These are phyloP conservation scores for Holotrichia oblita DNA, from an alignment of 1,140 invertebrate species.

Conservation along the genomic window DNA sequence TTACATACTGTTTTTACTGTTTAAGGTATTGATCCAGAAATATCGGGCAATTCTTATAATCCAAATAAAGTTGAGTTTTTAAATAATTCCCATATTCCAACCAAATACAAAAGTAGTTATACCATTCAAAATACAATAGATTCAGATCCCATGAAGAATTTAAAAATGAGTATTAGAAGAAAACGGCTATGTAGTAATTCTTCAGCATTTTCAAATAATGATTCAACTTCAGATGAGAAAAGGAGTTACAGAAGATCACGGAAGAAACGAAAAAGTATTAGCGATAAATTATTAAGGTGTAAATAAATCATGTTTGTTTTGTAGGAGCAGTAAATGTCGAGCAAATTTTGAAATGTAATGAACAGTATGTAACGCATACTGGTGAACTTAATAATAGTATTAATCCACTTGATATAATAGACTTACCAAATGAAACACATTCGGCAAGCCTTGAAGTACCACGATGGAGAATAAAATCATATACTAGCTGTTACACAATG, in stretches of 20 bases:
- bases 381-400: too few relatives aligned
- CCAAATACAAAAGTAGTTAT: constrained; percentile 36
- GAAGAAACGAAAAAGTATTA: constrained; percentile 37
- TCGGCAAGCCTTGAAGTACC: constrained; percentile 61
- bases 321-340: constrained; percentile 52
- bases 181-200: constrained; percentile 58
- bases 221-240: constrained; percentile 52
- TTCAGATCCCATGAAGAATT: constrained; percentile 58
- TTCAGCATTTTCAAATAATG: constrained; percentile 57
- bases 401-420: not conserved
- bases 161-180: constrained; percentile 59
- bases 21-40: not conserved
- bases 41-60: constrained; percentile 20
- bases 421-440: constrained; percentile 34
- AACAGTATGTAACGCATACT: constrained; percentile 56
- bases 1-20: not conserved
- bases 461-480: constrained; percentile 72
- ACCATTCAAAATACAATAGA: constrained; percentile 53
- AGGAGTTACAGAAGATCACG: constrained; percentile 33
- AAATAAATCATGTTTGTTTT: constrained; percentile 42
- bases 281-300: not conserved
- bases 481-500: constrained; percentile 76
- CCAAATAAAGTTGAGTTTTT: not conserved
- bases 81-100: not conserved
- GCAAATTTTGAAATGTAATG: constrained; percentile 53